A percentile compares a stretch with the other conserved stretches of the same genome.
These are phyloP conservation scores for Todiramphus chloris DNA, from an alignment of 2,113 vertebrate species.

Conservation along the genomic window DNA sequence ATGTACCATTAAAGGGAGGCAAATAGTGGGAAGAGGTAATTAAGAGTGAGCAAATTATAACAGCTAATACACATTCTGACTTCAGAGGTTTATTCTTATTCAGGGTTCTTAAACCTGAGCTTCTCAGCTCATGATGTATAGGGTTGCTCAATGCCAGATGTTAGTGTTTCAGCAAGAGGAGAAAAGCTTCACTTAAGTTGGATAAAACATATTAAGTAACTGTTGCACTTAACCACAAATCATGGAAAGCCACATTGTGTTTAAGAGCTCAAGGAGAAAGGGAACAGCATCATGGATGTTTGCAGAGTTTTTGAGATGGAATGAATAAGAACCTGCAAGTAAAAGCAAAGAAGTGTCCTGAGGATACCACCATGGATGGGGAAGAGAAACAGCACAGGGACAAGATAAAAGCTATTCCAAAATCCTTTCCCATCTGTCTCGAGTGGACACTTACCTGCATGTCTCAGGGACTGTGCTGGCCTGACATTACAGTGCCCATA, in stretches of 20 bases:
- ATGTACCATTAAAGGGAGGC: slow-evolving; percentile 65
- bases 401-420: background rate
- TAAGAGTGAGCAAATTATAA: slow-evolving; percentile 55
- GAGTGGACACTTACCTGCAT: background rate
- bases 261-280: background rate
- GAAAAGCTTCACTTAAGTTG: background rate
- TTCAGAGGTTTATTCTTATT: slow-evolving; percentile 25
- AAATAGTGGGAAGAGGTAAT: slow-evolving; percentile 65
- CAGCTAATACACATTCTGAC: slow-evolving; percentile 32
- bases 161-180: background rate
- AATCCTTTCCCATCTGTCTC: background rate
- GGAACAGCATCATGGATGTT: background rate
- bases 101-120: background rate
- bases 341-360: background rate
- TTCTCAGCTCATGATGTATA: background rate
- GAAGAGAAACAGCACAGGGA: background rate
- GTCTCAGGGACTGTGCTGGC: background rate
- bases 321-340: background rate
- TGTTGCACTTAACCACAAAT: background rate
- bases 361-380: background rate
- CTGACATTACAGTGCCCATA: background rate
- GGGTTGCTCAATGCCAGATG: background rate
- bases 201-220: background rate
- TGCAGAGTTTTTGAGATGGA: background rate
- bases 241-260: background rate